These are phyloP conservation scores for Meloe dianella DNA, from an alignment of 2,888 invertebrate species.

Conservation along the genomic window DNA sequence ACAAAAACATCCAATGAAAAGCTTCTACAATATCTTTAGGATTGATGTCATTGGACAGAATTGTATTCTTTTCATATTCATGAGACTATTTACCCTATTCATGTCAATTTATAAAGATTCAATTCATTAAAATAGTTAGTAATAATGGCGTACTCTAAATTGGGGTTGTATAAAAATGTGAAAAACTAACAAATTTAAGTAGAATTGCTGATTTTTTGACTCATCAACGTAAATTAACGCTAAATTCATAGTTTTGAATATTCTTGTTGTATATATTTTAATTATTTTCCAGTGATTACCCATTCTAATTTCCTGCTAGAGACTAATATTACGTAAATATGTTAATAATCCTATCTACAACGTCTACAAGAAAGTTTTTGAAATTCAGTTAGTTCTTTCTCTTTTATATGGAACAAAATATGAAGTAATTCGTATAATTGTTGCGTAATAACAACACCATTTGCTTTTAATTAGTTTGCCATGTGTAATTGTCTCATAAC, in stretches of 20 bases:
- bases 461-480: background rate
- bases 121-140: background rate
- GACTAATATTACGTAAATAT: background rate
- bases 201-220: background rate
- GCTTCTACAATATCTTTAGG: conserved; percentile 18
- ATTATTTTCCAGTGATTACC: conserved; percentile 31
- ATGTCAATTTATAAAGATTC: conserved; percentile 3
- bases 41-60: conserved; percentile 24
- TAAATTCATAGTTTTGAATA: no score
- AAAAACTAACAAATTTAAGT: background rate
- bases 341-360: background rate
- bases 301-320: conserved; percentile 20
- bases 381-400: background rate
- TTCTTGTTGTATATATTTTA: conserved; percentile 31
- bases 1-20: conserved; percentile 26
- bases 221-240: background rate
- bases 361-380: background rate
- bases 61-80: conserved; percentile 21
- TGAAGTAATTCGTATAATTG: background rate
- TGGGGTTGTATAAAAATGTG: no score
- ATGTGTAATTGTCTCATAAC: background rate
- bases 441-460: background rate
- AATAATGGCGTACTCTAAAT: background rate
- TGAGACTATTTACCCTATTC: conserved; percentile 25
- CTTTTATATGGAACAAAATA: no score